Evolutionary conservation across 2,888 invertebrate species (phyloP), one percentile per base, ranked within the genome.

Genomic region (Blastobasis adustella): DNA sequence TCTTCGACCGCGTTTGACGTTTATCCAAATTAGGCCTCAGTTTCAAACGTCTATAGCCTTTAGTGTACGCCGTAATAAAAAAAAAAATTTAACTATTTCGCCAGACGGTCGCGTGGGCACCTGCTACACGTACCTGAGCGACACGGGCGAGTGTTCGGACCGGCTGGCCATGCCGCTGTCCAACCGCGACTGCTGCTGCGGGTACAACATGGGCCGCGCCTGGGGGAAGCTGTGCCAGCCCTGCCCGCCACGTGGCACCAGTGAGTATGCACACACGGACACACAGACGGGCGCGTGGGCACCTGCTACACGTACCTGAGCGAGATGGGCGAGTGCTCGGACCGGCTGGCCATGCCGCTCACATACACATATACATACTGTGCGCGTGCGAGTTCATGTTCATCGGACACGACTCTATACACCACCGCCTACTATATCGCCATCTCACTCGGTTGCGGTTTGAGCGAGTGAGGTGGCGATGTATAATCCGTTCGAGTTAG

Each of bases 171-270:
- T 94, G 76, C 84, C 92, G 58, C 82, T 95, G 45, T 95, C 95
- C 1, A 93, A 94, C 74, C 91, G 93, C 58, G 96, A 96, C 76
- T 96, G 96, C 71, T 96, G 96, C 77, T 96, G 96, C 76, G 94
- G 95, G 1, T 92, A 93, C 74, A 95, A 95, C 77, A 94, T 95
- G 92, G 96, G 96, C 4, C 92, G 94, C 67, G 96, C 95, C 6
- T 96, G 96, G 96, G 92, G 95, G 50, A 92, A 93, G 60, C 88
- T 92, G 55, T 96, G 96, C 74, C 91, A 92, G 54, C 90, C 92
- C 46, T 96, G 96, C 75, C 95, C 96, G 0, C 84, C 86, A 0
- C 54, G 82, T 5, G 81, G 81, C 8, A 69, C 86, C 40, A 67
- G 87, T 87, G 1, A 74, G 82, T 78, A 23, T 23, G 40, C 36